These are phyloP conservation scores for Planiliza haematocheilus DNA, from an alignment of 2,113 vertebrate genomes.

Conservation along the genomic window DNA sequence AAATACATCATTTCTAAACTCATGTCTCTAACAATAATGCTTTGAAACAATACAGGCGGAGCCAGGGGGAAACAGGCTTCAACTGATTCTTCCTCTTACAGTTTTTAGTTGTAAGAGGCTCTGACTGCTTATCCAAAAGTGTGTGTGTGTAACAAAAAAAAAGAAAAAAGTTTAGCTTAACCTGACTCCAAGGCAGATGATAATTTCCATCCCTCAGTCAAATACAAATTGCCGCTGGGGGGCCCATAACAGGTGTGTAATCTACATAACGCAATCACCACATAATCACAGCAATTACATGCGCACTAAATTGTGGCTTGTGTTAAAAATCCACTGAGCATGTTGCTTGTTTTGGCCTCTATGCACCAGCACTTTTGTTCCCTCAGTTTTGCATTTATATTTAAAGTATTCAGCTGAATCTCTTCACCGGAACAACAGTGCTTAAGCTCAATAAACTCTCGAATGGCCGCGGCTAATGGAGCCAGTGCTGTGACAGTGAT, in stretches of 20 bases:
- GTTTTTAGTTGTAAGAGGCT: constrained; percentile 21
- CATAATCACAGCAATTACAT: constrained; percentile 75
- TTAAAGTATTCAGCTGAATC: constrained; percentile 9
- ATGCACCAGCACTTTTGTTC: not conserved
- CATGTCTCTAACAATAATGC: not conserved
- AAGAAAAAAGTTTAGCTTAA: constrained; percentile 38
- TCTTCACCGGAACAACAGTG: not conserved
- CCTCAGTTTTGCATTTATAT: not conserved
- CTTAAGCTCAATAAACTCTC: not conserved
- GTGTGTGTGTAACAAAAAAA: constrained; percentile 4
- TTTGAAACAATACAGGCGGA: constrained; percentile 3
- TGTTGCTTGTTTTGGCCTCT: constrained; percentile 30
- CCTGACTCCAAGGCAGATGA: constrained; percentile 45
- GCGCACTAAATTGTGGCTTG: constrained; percentile 54
- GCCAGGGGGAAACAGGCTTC: not conserved
- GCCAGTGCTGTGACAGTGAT: constrained; percentile 39
- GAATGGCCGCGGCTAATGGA: not conserved
- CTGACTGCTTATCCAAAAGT: constrained; percentile 8
- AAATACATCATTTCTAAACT: constrained; percentile 31
- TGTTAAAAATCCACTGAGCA: constrained; percentile 50
- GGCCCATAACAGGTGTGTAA: constrained; percentile 63
- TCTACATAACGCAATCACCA: constrained; percentile 72
- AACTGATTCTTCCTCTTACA: constrained; percentile 7
- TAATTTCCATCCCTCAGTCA: constrained; percentile 45
- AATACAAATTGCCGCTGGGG: constrained; percentile 46